Percentiles rank a stretch among this genome's conserved stretches.
Conservation (phyloP, 2,888 invertebrate genomes). For the Tribolium freemani region DNA sequence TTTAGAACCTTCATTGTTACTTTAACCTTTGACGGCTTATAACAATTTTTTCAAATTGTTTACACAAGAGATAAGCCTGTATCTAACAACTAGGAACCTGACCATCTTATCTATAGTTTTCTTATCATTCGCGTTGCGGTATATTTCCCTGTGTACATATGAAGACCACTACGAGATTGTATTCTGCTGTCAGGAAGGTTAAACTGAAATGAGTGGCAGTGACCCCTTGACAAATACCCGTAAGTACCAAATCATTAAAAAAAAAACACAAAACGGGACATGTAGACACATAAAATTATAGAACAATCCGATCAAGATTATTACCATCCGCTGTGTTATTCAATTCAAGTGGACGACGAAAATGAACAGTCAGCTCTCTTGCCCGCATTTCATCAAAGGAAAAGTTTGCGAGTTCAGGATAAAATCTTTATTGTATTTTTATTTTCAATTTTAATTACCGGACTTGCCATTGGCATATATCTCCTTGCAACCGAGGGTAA, state of each 20-base stretch:
- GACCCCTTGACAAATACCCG: neutral
- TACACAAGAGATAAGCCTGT: neutral
- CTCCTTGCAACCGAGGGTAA: slow-evolving; percentile 40
- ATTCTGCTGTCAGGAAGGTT: neutral
- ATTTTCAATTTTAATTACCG: slow-evolving; percentile 29
- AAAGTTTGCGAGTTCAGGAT: neutral
- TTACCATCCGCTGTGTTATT: neutral
- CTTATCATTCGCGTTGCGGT: neutral
- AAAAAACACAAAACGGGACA: neutral
- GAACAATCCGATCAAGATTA: neutral
- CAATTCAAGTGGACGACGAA: neutral
- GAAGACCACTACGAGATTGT: neutral
- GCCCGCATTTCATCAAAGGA: neutral
- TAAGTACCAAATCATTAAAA: neutral
- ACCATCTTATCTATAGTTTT: neutral
- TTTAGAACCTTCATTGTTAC: neutral
- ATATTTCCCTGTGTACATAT: neutral
- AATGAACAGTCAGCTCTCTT: neutral
- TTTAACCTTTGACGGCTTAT: neutral
- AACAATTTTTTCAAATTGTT: neutral
- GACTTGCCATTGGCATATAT: slow-evolving; percentile 37
- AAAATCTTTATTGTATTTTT: slow-evolving; percentile 12
- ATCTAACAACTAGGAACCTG: neutral
- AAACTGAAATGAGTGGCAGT: neutral
- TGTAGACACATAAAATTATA: neutral